Conservation (phyloP, 2,113 vertebrate genomes). For the Eleginops maclovinus region DNA sequence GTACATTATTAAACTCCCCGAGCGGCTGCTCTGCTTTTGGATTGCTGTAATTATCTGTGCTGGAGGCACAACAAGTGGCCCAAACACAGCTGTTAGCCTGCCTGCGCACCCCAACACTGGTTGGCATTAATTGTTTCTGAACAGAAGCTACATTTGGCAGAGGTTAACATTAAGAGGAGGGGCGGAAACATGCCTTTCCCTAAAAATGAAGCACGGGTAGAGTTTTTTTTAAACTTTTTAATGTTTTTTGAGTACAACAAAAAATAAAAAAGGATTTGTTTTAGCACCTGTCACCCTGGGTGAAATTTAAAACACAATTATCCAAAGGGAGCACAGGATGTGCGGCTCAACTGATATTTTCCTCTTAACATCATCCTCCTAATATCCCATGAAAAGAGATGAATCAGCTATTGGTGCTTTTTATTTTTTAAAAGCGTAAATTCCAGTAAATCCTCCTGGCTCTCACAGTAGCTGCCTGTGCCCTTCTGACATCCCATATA, state of each 20-base stretch:
- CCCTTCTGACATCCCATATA: conserved; percentile 70
- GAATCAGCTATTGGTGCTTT: conserved; percentile 58
- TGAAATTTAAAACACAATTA: conserved; percentile 43
- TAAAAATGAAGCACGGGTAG: conserved; percentile 17
- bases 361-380: conserved; percentile 47
- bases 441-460: conserved; percentile 72
- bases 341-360: conserved; percentile 55
- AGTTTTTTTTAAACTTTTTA: conserved; percentile 5
- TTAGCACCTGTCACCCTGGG: conserved; percentile 19
- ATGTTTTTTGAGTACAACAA: conserved; percentile 22
- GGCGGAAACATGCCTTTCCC: conserved; percentile 58
- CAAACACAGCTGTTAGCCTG: conserved; percentile 87
- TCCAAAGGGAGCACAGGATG: conserved; percentile 13
- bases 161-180: conserved; percentile 67
- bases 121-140: conserved; percentile 83
- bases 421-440: conserved; percentile 70
- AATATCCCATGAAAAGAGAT: conserved; percentile 48
- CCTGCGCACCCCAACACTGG: conserved; percentile 69
- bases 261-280: not conserved
- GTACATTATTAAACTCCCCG: conserved; percentile 86
- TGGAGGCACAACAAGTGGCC: conserved; percentile 87
- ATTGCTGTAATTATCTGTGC: conserved; percentile 86
- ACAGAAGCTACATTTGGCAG: conserved; percentile 82
- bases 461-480: conserved; percentile 66
- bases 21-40: conserved; percentile 84